Percentiles rank a stretch among this genome's conserved stretches.
These are phyloP conservation scores for Omphaloscelis lunosa DNA, from an alignment of 2,888 invertebrate species.

Conservation along the genomic window DNA sequence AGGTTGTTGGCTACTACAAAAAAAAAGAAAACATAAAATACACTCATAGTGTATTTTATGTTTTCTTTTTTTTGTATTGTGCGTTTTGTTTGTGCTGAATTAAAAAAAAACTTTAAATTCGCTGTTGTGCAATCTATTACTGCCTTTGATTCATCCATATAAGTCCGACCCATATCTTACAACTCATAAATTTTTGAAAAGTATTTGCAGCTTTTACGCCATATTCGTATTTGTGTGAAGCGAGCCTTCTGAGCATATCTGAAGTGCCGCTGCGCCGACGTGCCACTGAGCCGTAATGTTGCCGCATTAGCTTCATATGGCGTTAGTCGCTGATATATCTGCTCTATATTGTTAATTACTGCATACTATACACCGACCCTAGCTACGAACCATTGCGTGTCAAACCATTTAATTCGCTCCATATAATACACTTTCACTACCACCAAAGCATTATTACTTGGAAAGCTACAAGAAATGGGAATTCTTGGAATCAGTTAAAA, in stretches of 20 bases:
- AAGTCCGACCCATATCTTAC: not conserved
- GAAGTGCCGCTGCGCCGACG: not conserved
- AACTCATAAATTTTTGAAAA: not conserved
- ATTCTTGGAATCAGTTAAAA: slow-evolving; percentile 21
- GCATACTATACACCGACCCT: slow-evolving; percentile 7
- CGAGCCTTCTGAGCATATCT: not conserved
- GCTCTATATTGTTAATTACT: slow-evolving; percentile 24
- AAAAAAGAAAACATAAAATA: too few relatives aligned
- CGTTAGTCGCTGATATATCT: slow-evolving; percentile 44
- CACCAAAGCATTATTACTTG: slow-evolving; percentile 7
- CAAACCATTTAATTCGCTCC: slow-evolving; percentile 6
- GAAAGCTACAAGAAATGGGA: slow-evolving; percentile 16
- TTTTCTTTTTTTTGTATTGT: too few relatives aligned
- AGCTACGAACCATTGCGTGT: slow-evolving; percentile 32
- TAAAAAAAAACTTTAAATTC: too few relatives aligned
- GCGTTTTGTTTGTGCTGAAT: too few relatives aligned
- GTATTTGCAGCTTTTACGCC: not conserved
- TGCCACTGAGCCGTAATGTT: slow-evolving; percentile 41
- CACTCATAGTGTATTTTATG: too few relatives aligned
- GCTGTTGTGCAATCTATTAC: slow-evolving; percentile 47
- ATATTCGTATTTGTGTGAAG: not conserved
- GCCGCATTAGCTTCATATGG: slow-evolving; percentile 53
- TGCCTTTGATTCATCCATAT: not conserved
- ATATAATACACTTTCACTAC: slow-evolving; percentile 12
- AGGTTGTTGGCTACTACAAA: too few relatives aligned